Percentiles rank a stretch among this genome's conserved stretches.
phyloP scores from a whole-genome alignment of 2,888 invertebrate species.

The Auanema sp. region DNA sequence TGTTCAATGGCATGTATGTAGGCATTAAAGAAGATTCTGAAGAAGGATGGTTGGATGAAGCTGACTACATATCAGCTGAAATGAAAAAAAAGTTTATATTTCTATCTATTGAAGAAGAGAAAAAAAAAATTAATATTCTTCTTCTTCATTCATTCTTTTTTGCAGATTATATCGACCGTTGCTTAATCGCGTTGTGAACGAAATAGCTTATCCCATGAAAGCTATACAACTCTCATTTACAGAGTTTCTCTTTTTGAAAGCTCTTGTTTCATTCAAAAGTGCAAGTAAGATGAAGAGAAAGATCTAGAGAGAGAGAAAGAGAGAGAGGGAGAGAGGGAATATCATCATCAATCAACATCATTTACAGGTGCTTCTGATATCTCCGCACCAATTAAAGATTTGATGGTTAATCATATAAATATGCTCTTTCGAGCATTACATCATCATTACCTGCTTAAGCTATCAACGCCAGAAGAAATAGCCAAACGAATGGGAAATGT shows the following conservation, averaged over 20 bases:
- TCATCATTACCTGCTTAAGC: conserved; percentile 32
- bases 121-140: conserved; percentile 5
- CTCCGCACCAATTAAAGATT: conserved; percentile 29
- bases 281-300: conserved; percentile 24
- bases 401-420: conserved; percentile 35
- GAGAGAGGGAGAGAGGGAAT: too few species aligned
- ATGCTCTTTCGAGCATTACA: conserved; percentile 28
- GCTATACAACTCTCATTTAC: conserved; percentile 33
- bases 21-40: conserved; percentile 32
- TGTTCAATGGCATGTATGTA: conserved; percentile 50
- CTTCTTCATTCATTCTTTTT: conserved; percentile 1
- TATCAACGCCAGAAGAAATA: conserved; percentile 25
- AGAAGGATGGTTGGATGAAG: conserved; percentile 48
- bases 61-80: conserved; percentile 35
- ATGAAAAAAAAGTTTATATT: conserved; percentile 33
- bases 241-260: conserved; percentile 45
- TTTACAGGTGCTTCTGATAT: conserved; percentile 38
- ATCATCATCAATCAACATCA: background rate
- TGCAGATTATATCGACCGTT: conserved; percentile 48
- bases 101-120: too few species aligned
- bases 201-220: conserved; percentile 39
- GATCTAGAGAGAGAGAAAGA: background rate
- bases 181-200: conserved; percentile 38
- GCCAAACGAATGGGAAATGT: conserved; percentile 47
- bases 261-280: conserved; percentile 44